A percentile compares a stretch with the other conserved stretches of the same genome.
Evolutionary conservation across 1,140 invertebrate species (phyloP).

Genomic region (Camponotus vicinus): DNA sequence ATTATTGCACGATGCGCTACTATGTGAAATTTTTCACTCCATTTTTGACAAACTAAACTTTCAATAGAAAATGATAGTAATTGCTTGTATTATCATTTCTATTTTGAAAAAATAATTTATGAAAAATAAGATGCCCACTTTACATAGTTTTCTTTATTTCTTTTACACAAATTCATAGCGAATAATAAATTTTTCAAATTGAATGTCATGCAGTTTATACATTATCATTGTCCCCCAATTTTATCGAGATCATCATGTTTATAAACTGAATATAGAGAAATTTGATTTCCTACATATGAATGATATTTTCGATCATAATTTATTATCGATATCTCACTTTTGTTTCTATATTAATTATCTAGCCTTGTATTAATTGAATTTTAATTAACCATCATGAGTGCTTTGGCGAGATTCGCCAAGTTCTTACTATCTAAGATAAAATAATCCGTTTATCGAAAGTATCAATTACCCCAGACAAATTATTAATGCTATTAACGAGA

Average conservation of each 20-base stretch:
- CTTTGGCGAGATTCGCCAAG: neutral
- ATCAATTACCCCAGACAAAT: constrained; percentile 46
- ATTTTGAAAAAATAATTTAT: too few relatives aligned
- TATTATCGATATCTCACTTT: constrained; percentile 18
- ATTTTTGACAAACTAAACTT: too few relatives aligned
- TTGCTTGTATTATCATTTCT: too few relatives aligned
- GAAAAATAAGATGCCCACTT: too few relatives aligned
- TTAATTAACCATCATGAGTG: constrained; percentile 19
- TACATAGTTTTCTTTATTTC: too few relatives aligned
- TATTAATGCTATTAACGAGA: constrained; percentile 31
- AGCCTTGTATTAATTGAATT: constrained; percentile 18
- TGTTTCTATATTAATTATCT: neutral
- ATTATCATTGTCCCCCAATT: neutral
- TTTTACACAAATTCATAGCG: neutral
- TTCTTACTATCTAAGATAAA: neutral
- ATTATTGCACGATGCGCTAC: neutral
- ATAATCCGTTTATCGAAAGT: constrained; percentile 50
- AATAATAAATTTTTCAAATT: neutral
- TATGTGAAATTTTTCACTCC: too few relatives aligned
- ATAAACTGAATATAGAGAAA: neutral
- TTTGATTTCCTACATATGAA: neutral
- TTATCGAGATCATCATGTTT: neutral
- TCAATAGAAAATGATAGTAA: too few relatives aligned
- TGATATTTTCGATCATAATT: constrained; percentile 5
- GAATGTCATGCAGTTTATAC: neutral